phyloP scores from a whole-genome alignment of 2,113 vertebrate genomes.

The Zapornia atra region DNA sequence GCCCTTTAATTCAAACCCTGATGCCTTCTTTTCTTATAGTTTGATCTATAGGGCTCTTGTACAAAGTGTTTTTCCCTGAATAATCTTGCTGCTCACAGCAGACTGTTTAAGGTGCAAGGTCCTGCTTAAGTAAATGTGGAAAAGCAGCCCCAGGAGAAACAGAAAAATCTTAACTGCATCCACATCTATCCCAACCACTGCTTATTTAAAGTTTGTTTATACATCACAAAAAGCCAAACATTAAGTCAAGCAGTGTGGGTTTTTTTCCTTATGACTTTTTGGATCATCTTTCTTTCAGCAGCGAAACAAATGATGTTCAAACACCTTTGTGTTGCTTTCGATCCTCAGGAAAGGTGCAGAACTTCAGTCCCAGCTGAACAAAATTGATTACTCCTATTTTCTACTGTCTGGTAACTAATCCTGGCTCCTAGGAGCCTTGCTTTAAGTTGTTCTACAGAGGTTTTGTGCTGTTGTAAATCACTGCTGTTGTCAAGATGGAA shows the following conservation, averaged over 20 bases:
- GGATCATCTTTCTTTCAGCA: neutral
- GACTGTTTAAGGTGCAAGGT: neutral
- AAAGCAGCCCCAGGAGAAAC: neutral
- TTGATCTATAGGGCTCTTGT: neutral
- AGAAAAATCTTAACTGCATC: neutral
- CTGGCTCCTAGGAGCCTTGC: slow-evolving; percentile 21
- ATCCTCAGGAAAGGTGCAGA: neutral
- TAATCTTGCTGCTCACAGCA: neutral
- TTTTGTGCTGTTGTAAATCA: slow-evolving; percentile 60
- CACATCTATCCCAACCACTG: neutral
- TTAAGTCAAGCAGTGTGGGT: neutral
- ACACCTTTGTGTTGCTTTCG: neutral
- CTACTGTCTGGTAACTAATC: slow-evolving; percentile 40
- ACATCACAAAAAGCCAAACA: neutral
- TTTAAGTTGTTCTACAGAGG: slow-evolving; percentile 26
- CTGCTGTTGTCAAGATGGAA: slow-evolving; percentile 1
- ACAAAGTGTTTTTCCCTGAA: neutral
- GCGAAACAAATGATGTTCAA: neutral
- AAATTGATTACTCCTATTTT: slow-evolving; percentile 52
- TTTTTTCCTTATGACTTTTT: neutral
- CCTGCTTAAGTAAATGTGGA: neutral
- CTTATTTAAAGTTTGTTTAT: neutral
- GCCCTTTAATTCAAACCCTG: neutral
- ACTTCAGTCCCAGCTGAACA: neutral
- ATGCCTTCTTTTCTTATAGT: neutral